Evolutionary conservation across 1,140 invertebrate species (phyloP).

Genomic region (Plodia interpunctella): DNA sequence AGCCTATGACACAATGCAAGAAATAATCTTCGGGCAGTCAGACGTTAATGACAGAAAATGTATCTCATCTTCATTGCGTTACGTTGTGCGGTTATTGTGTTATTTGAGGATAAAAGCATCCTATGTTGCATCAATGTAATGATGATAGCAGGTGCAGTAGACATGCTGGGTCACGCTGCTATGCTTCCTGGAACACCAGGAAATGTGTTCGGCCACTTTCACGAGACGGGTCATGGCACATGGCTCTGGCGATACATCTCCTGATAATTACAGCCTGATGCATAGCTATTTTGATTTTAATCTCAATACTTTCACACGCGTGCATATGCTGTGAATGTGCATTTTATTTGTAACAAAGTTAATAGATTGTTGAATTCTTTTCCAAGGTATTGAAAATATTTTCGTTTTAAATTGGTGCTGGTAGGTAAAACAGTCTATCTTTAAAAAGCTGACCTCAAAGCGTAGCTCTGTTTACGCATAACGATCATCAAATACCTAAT

Average conservation of each 20-base stretch:
- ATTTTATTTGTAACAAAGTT: too few species aligned
- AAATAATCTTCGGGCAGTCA: constrained; percentile 4
- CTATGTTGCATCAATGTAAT: constrained; percentile 35
- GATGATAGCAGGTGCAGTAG: constrained; percentile 23
- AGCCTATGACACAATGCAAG: constrained; percentile 11
- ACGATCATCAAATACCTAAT: too few species aligned
- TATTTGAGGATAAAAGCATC: constrained; percentile 24
- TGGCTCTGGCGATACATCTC: constrained; percentile 16
- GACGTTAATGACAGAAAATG: constrained; percentile 23
- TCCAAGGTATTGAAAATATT: too few species aligned
- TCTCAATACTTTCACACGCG: too few species aligned
- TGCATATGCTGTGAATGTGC: too few species aligned
- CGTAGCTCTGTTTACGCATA: too few species aligned
- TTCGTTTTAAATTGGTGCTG: too few species aligned
- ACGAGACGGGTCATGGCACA: constrained; percentile 20
- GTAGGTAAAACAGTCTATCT: too few species aligned
- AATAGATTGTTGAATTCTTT: too few species aligned
- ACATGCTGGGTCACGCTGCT: constrained; percentile 25
- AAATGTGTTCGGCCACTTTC: constrained; percentile 32
- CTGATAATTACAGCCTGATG: constrained; percentile 12
- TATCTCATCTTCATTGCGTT: constrained; percentile 22
- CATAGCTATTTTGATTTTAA: not conserved
- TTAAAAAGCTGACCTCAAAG: too few species aligned
- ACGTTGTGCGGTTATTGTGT: constrained; percentile 20
- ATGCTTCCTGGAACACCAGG: constrained; percentile 30